Percentiles rank a stretch among this genome's conserved stretches.
These are phyloP conservation scores for Andricus curvator DNA, from an alignment of 2,888 invertebrate species.

Conservation along the genomic window DNA sequence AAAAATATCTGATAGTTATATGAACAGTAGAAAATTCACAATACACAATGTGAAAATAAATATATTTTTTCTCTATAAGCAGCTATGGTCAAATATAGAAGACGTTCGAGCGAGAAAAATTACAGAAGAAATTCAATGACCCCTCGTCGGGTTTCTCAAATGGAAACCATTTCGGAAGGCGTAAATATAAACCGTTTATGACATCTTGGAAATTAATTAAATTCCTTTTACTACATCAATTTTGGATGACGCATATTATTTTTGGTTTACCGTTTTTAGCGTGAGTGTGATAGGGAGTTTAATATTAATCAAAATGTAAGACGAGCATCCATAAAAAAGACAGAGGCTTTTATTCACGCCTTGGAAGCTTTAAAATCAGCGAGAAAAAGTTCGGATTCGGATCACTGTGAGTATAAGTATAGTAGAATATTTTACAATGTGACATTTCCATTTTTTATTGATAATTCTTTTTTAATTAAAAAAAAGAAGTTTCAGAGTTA, in stretches of 20 bases:
- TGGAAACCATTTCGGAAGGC: constrained; percentile 1
- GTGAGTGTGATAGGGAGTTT: not conserved
- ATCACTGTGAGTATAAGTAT: not conserved
- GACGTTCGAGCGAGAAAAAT: not conserved
- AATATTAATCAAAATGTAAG: not conserved
- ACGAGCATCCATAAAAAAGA: not conserved
- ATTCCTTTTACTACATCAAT: not conserved
- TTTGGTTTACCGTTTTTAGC: not conserved
- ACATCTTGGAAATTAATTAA: not conserved
- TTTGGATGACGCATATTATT: not conserved
- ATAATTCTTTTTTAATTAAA: too few relatives aligned
- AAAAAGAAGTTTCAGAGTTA: too few relatives aligned
- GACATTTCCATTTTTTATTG: too few relatives aligned
- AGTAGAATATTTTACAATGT: too few relatives aligned
- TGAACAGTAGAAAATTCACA: too few relatives aligned
- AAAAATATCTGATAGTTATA: too few relatives aligned
- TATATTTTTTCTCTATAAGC: not conserved
- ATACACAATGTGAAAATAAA: not conserved
- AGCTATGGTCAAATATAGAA: not conserved
- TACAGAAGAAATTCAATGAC: not conserved
- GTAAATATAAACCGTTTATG: not conserved
- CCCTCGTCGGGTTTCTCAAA: not conserved
- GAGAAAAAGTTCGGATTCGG: not conserved
- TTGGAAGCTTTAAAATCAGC: not conserved
- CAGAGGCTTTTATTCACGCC: constrained; percentile 4